A percentile compares a stretch with the other conserved stretches of the same genome.
These are phyloP conservation scores for Liposcelis brunnea DNA, from an alignment of 2,888 invertebrate genomes.

Conservation along the genomic window DNA sequence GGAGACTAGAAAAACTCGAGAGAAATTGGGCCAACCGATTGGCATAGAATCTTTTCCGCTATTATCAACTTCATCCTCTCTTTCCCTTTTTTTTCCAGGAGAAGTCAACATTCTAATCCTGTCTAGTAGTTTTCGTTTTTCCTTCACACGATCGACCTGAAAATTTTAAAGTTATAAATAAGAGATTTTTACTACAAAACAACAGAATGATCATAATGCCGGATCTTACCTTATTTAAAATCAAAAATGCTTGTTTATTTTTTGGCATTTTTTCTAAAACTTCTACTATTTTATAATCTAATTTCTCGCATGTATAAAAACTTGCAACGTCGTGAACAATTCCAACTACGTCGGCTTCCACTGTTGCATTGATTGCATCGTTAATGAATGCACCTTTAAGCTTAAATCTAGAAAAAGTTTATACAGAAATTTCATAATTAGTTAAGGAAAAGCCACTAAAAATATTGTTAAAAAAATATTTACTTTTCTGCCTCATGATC, in stretches of 20 bases:
- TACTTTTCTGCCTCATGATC: constrained; percentile 49
- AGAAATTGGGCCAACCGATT: constrained; percentile 57
- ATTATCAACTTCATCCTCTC: constrained; percentile 12
- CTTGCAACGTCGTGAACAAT: constrained; percentile 75
- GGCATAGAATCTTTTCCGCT: constrained; percentile 16
- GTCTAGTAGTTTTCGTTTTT: constrained; percentile 54
- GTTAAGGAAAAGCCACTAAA: background rate
- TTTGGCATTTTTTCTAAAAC: constrained; percentile 44
- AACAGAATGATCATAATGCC: constrained; percentile 1
- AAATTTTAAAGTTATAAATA: constrained; percentile 14
- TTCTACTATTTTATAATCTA: constrained; percentile 52
- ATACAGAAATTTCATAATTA: background rate
- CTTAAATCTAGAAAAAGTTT: constrained; percentile 31
- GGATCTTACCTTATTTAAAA: constrained; percentile 70
- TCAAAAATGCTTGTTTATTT: constrained; percentile 41
- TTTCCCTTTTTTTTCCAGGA: constrained; percentile 27
- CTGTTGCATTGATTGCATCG: constrained; percentile 40
- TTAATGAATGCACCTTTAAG: constrained; percentile 38
- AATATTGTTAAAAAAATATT: constrained; percentile 17
- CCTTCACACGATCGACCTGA: constrained; percentile 52
- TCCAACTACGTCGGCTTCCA: constrained; percentile 62
- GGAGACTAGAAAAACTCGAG: constrained; percentile 82
- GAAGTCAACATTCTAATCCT: constrained; percentile 51
- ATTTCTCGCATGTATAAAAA: constrained; percentile 41
- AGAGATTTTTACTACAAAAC: constrained; percentile 15